phyloP scores from a whole-genome alignment of 2,797 vertebrate genomes.

The Acestrorhynchus altus region DNA sequence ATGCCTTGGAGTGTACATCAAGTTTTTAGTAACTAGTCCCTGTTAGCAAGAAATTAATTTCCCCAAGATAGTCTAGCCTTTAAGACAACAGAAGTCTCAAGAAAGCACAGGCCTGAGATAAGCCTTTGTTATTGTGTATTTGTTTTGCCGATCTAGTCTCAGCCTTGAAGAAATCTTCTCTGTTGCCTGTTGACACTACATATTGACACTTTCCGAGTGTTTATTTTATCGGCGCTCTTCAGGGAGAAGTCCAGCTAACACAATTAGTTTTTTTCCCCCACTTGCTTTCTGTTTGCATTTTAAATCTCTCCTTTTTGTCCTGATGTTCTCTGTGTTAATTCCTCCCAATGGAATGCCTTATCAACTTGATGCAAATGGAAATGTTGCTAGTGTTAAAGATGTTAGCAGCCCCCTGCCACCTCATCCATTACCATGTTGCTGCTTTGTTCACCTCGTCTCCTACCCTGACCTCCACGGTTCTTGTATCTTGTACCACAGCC shows the following conservation, averaged over 20 bases:
- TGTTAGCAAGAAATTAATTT: constrained; percentile 24
- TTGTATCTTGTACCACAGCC: constrained; percentile 54
- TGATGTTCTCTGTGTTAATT: constrained; percentile 56
- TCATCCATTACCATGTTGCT: constrained; percentile 43
- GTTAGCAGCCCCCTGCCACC: constrained; percentile 8
- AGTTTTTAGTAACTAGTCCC: constrained; percentile 13
- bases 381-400: constrained; percentile 48
- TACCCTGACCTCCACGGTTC: constrained; percentile 57
- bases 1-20: neutral
- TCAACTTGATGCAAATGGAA: constrained; percentile 60
- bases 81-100: constrained; percentile 37
- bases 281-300: constrained; percentile 67
- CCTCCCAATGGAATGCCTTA: constrained; percentile 57
- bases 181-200: constrained; percentile 60
- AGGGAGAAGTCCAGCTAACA: constrained; percentile 66
- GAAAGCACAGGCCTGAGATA: constrained; percentile 33
- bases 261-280: constrained; percentile 63
- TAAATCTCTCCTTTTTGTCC: constrained; percentile 59
- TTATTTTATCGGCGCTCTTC: constrained; percentile 67
- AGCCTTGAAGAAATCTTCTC: constrained; percentile 54
- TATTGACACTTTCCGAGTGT: constrained; percentile 66
- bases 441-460: constrained; percentile 44
- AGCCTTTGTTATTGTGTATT: constrained; percentile 44
- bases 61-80: neutral
- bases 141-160: constrained; percentile 51